These are phyloP conservation scores for Micrasema minimum DNA, from an alignment of 1,140 invertebrate species.

Conservation along the genomic window DNA sequence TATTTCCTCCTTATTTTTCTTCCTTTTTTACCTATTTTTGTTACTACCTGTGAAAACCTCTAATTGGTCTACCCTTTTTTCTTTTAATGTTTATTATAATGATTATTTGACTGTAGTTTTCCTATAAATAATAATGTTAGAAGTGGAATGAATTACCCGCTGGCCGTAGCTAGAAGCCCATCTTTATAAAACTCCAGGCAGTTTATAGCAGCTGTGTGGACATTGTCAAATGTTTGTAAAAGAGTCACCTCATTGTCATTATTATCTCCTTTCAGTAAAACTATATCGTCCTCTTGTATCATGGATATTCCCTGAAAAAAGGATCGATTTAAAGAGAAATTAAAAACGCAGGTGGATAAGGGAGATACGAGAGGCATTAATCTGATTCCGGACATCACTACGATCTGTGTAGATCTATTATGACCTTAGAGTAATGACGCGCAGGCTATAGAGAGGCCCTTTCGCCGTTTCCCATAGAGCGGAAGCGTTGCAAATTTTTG, in stretches of 20 bases:
- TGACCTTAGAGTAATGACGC: too few species aligned
- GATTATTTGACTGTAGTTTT: too few species aligned
- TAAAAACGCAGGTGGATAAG: background rate
- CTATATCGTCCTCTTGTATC: slow-evolving; percentile 61
- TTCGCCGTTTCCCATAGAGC: too few species aligned
- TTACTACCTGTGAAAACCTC: too few species aligned
- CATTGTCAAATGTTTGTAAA: slow-evolving; percentile 66
- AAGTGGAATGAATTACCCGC: slow-evolving; percentile 69
- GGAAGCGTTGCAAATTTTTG: too few species aligned
- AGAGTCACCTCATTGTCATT: slow-evolving; percentile 62
- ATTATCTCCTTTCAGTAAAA: slow-evolving; percentile 51
- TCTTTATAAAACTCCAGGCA: slow-evolving; percentile 65
- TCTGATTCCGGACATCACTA: background rate
- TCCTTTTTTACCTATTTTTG: too few species aligned
- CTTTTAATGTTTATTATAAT: too few species aligned
- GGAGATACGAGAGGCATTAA: background rate
- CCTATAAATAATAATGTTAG: too few species aligned
- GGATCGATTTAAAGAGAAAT: background rate
- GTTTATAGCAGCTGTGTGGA: slow-evolving; percentile 69
- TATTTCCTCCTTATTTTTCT: too few species aligned
- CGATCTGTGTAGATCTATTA: too few species aligned
- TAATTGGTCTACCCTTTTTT: too few species aligned
- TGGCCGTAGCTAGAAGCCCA: slow-evolving; percentile 68
- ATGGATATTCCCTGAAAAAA: slow-evolving; percentile 43
- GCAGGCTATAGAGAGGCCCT: too few species aligned